Base-by-base conservation (phyloP, 2,797 vertebrate species). In the Florisuga fusca region DNA sequence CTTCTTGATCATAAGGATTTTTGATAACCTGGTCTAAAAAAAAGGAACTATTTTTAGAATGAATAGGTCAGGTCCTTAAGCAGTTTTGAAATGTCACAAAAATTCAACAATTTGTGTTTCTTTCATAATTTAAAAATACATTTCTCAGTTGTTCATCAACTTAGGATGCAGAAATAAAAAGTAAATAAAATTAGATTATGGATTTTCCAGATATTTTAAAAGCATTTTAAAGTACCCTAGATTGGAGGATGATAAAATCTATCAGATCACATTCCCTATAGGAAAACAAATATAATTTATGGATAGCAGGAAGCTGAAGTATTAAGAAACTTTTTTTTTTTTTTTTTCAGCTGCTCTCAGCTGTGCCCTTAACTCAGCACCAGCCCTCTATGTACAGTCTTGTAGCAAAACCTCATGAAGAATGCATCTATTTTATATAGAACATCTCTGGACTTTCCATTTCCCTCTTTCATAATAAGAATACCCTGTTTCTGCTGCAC, bases 1-100 rank as follows among this genome's bases (percentile, higher is more conserved):
- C 94, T 99, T 99, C 97, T 99, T 99, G 97, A 99, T 99, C 99
- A 99, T 99, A 79, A 99, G 99, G 94, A 99, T 99, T 98, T 99
- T 99, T 27, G 99, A 99, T 97, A 99, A 97, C 95, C 99, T 98
- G 22, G 99, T 99, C 99, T 99, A 89, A 33, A 96, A 96, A 76
- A 97, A 97, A 96, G 62, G 84, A 93, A 93, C 58, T 50, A 45
- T 79, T 97, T 97, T 97, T 71, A 74, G 92, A 94, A 96, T 80
- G n/a, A 95, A 83, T 10, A 95, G 19, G 41, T 75, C 69, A 95
- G 18, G 41, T 75, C 69, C 89, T 94, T 54, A 90, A 68, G 51
- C 31, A 74, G 43, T 73, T 92, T 88, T 84, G 16, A 93, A 94
- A 81, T 48, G 29, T 45, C 33, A 87, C 0, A 84, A n/a, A 89